Conservation (phyloP, 2,113 vertebrate genomes). For the Eulacestoma nigropectus region DNA sequence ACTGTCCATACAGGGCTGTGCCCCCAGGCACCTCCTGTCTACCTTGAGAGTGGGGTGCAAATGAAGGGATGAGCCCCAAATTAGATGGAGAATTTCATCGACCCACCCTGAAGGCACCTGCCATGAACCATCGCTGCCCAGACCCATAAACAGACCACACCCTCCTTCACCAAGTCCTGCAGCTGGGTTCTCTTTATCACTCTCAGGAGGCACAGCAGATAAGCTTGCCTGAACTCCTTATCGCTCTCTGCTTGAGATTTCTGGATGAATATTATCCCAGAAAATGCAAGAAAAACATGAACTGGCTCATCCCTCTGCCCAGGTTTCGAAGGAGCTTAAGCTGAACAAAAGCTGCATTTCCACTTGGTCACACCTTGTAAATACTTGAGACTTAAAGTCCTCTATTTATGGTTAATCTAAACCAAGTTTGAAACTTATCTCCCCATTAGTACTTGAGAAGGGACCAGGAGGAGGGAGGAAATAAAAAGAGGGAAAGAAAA, state of each 20-base stretch:
- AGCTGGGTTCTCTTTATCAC: background rate
- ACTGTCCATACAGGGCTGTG: fast-evolving
- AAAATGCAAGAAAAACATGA: conserved; percentile 55
- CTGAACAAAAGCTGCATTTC: conserved; percentile 64
- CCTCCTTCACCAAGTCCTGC: background rate
- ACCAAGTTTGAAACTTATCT: conserved; percentile 55
- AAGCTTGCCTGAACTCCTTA: background rate
- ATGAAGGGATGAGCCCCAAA: background rate
- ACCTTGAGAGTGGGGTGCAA: background rate
- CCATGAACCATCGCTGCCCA: background rate
- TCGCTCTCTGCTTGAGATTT: conserved; percentile 38
- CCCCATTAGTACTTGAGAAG: conserved; percentile 48
- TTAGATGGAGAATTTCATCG: background rate
- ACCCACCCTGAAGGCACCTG: background rate
- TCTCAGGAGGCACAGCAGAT: background rate
- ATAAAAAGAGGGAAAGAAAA: background rate
- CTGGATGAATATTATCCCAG: conserved; percentile 32
- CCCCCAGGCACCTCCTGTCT: background rate
- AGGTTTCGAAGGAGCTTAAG: conserved; percentile 41
- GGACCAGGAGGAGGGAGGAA: background rate
- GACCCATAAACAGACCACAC: background rate
- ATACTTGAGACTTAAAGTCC: conserved; percentile 58
- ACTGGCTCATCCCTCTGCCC: conserved; percentile 28
- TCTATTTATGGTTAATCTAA: conserved; percentile 62
- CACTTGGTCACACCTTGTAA: conserved; percentile 68